Percentiles rank a stretch among this genome's conserved stretches.
These are phyloP conservation scores for Steinernema feltiae DNA, from an alignment of 1,140 invertebrate genomes.

Conservation along the genomic window DNA sequence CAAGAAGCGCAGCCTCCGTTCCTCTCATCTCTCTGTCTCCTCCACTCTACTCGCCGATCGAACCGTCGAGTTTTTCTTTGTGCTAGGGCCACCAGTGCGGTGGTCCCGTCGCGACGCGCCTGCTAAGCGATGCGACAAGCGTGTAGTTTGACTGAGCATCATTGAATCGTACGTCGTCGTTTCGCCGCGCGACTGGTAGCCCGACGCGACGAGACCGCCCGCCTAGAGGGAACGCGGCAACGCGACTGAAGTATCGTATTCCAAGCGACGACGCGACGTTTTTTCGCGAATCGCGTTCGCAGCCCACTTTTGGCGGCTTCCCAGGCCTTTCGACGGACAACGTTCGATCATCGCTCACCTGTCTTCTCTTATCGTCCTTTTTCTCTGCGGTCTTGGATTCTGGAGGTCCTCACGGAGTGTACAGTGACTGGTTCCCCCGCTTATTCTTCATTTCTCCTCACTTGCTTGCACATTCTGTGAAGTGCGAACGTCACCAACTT, in stretches of 20 bases:
- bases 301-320: background rate
- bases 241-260: background rate
- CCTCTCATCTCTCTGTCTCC: background rate
- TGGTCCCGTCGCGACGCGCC: too few relatives aligned
- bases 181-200: background rate
- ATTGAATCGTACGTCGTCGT: background rate
- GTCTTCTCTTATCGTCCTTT: background rate
- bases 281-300: background rate
- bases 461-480: background rate
- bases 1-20: too few relatives aligned
- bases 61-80: too few relatives aligned
- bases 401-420: background rate
- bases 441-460: background rate
- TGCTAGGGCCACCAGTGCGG: too few relatives aligned
- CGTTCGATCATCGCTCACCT: background rate
- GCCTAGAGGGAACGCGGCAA: background rate
- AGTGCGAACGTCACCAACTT: slow-evolving; percentile 11
- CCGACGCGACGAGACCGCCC: background rate
- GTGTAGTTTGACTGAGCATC: too few relatives aligned
- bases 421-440: background rate
- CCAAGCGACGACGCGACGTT: background rate
- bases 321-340: background rate
- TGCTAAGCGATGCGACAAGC: too few relatives aligned
- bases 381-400: background rate
- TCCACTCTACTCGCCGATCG: background rate